Percentiles rank a stretch among this genome's conserved stretches.
Conservation (phyloP, 1,140 invertebrate species). For the Apolygus lucorum region DNA sequence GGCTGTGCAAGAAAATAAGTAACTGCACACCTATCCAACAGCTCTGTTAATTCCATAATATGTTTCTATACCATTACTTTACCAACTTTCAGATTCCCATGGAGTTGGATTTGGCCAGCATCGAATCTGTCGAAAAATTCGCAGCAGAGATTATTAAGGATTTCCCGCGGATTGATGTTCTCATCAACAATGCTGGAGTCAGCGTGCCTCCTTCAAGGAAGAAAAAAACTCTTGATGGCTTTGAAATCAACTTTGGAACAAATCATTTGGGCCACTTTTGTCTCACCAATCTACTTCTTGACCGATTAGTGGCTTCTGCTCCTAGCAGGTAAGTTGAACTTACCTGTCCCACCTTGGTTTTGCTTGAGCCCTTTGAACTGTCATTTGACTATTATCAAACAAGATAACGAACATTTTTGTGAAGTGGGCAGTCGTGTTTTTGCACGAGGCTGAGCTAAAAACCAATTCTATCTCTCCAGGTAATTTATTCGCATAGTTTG, state of each 20-base stretch:
- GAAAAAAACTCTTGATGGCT: slow-evolving; percentile 63
- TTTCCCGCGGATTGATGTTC: slow-evolving; percentile 55
- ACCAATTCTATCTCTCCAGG: too few species aligned
- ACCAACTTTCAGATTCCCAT: slow-evolving; percentile 53
- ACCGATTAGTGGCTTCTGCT: slow-evolving; percentile 52
- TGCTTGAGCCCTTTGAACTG: too few species aligned
- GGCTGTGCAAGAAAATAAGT: too few species aligned
- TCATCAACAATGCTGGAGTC: slow-evolving; percentile 71
- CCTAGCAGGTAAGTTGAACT: slow-evolving; percentile 53
- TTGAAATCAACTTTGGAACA: slow-evolving; percentile 72
- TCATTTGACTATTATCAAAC: too few species aligned
- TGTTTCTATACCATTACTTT: too few species aligned
- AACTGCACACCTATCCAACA: too few species aligned
- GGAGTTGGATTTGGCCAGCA: slow-evolving; percentile 58
- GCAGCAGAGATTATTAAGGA: slow-evolving; percentile 50
- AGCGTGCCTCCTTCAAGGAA: slow-evolving; percentile 45
- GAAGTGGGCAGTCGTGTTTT: too few species aligned
- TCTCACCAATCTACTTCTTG: slow-evolving; percentile 67
- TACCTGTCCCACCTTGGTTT: too few species aligned
- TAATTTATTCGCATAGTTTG: slow-evolving; percentile 3
- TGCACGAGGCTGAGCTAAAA: too few species aligned
- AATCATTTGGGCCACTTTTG: slow-evolving; percentile 78
- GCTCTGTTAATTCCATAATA: too few species aligned
- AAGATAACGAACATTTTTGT: too few species aligned
- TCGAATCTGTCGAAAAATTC: slow-evolving; percentile 62